These are phyloP conservation scores for Drosophila mayri DNA, from an alignment of 1,140 invertebrate genomes.

Conservation along the genomic window DNA sequence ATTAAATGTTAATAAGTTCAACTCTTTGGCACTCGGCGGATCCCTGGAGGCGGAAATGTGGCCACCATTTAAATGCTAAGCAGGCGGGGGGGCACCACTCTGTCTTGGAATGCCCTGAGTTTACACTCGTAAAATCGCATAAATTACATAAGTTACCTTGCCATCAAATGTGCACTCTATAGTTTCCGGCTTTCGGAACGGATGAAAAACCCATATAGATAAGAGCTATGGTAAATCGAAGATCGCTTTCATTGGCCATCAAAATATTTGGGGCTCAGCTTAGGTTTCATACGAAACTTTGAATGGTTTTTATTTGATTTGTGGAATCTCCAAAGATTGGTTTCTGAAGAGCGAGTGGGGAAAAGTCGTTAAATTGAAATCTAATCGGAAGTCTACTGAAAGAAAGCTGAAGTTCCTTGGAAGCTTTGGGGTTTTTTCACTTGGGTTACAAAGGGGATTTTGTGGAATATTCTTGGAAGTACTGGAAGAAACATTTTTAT, in stretches of 20 bases:
- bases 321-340: constrained; percentile 7
- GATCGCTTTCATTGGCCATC: constrained; percentile 39
- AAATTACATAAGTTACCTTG: constrained; percentile 41
- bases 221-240: constrained; percentile 49
- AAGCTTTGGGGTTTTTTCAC: constrained; percentile 5
- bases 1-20: constrained; percentile 78
- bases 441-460: not conserved
- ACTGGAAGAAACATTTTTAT: not conserved
- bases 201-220: constrained; percentile 60
- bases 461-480: not conserved
- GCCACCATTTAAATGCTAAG: constrained; percentile 75
- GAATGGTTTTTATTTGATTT: constrained; percentile 20
- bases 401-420: constrained; percentile 22
- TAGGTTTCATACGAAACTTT: constrained; percentile 28
- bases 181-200: constrained; percentile 59
- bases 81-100: constrained; percentile 56
- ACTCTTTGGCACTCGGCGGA: constrained; percentile 55
- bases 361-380: constrained; percentile 27
- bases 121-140: constrained; percentile 48
- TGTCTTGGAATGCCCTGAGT: constrained; percentile 45
- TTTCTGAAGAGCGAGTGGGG: constrained; percentile 3
- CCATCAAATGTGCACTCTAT: constrained; percentile 68
- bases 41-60: constrained; percentile 67
- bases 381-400: constrained; percentile 7
- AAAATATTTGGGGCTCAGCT: constrained; percentile 57